A percentile compares a stretch with the other conserved stretches of the same genome.
phyloP scores from a whole-genome alignment of 2,797 vertebrate species.

The Chelon labrosus region DNA sequence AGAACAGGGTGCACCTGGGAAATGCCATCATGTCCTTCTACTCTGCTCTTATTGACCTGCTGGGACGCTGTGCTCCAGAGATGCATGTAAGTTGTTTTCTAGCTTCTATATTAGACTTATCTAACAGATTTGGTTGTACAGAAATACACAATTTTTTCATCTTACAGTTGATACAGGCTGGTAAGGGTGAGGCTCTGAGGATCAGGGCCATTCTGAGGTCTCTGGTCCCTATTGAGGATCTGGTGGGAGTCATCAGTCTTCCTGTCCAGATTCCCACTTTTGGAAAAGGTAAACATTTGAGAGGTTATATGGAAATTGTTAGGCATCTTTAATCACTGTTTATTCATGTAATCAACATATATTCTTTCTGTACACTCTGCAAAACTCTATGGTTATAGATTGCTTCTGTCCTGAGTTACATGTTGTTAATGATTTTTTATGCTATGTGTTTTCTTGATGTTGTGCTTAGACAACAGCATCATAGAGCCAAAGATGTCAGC shows the following conservation, averaged over 20 bases:
- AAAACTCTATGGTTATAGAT: background rate
- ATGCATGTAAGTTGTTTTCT: conserved; percentile 89
- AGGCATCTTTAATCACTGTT: background rate
- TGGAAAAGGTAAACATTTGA: conserved; percentile 88
- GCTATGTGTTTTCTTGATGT: conserved; percentile 19
- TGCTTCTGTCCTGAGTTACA: background rate
- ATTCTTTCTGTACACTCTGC: background rate
- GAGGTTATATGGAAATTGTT: background rate
- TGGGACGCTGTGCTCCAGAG: conserved; percentile 95
- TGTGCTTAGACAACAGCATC: conserved; percentile 87
- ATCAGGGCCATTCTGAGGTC: conserved; percentile 96
- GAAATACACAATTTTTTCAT: conserved; percentile 16
- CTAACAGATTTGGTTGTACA: background rate
- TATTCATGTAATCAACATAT: background rate
- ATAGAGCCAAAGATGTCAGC: conserved; percentile 97
- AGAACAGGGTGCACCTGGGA: conserved; percentile 93
- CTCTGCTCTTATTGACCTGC: conserved; percentile 93
- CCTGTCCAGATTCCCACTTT: conserved; percentile 92
- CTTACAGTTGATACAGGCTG: conserved; percentile 92
- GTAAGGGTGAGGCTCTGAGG: conserved; percentile 94
- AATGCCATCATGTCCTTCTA: conserved; percentile 98
- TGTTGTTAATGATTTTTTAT: conserved; percentile 1
- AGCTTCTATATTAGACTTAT: background rate
- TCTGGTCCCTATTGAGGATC: conserved; percentile 93
- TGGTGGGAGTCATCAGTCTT: conserved; percentile 95